Evolutionary conservation across 2,888 invertebrate species (phyloP), one percentile per base, ranked within the genome.

Genomic region (Xylophagus ater): DNA sequence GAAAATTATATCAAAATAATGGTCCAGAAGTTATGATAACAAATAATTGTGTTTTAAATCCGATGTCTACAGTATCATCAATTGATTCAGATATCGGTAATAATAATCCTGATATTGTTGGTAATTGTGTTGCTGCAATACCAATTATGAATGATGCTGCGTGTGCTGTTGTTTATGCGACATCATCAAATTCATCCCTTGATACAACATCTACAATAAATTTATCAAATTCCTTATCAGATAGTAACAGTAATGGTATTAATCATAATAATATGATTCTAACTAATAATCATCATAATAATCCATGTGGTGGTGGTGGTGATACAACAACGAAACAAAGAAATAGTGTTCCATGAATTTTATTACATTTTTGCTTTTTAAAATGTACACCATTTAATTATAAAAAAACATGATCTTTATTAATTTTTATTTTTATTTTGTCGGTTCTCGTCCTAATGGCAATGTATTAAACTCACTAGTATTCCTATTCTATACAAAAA

Each of bases 261-360:
- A 14, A 10, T 20, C n/a, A 34, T 20, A 17, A 28, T n/a, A 28
- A 28, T 28, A 7, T 13, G 10, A 6, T 13, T 10, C 19, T 19
- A 19, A 6, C 18, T 10, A 8, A 7, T 10, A 18, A n/a, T 9
- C 5, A 12, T 31, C 18, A 9, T 3, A 14, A 4, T 8, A 29
- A 29, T n/a, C 4, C 2, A 31, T 10, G 9, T 23, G 26, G n/a
- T 28, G 30, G 18, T 15, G 18, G 29, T 13, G 13, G 24, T 5
- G 17, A n/a, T 14, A 12, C 17, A 10, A 34, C 28, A 20, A 18
- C 24, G 7, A 35, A 25, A 28, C 37, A 32, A n/a, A 37, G 37
- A 28, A 43, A 43, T 30, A 40, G 40, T 30, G 37, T 37, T 40
- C 43, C 43, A 37, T 43, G 40, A 43, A 31, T 40, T 34, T 43